Evolutionary conservation across 2,797 vertebrate species (phyloP), one percentile per base, ranked within the genome.

Genomic region (Gymnothorax reevesii): DNA sequence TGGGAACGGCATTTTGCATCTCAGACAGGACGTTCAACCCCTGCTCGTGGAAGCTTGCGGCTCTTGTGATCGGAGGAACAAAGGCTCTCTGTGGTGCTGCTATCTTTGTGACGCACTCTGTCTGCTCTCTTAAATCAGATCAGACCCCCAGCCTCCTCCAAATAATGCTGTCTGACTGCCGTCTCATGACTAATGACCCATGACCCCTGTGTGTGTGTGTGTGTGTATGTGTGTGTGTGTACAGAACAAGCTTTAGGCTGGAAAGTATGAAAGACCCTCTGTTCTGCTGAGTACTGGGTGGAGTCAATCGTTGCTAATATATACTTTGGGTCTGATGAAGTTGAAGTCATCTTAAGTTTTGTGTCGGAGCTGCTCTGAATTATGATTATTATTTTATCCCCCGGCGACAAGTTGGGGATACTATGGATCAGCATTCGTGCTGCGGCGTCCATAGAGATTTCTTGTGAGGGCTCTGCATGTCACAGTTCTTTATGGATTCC

Each of bases 121-220:
- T n/a, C 12, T 10, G 27, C 33, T 33, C 33, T 22, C 20, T 22
- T 62, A 84, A 69, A 69, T 84, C 83, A 84, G 0, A 84, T 69
- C 57, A 15, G 57, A 25, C 25, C 73, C 84, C 20, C 33, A 42
- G 33, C 33, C 73, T 0, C 33, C 13, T 5, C 49, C 75, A 55
- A 52, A 79, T n/a, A 54, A 0, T 55, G 42, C n/a, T 62, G 52
- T 83, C 79, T 33, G 62, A 55, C 33, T 42, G 42, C 52, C 27
- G 69, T 79, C 84, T 82, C 75, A 71, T 86, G 85, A 86, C 60
- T 25, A 57, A 25, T 3, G 8, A 60, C 25, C n/a, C 77, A 33
- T 86, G 85, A 86, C 62, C 60, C 27, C 17, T n/a, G 62, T n/a
- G 20, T n/a, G 62, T 64, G 62, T 64, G 62, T 6, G 69, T 42